These are phyloP conservation scores for Disparrhopalites patrizii DNA, from an alignment of 2,888 invertebrate species.

Conservation along the genomic window DNA sequence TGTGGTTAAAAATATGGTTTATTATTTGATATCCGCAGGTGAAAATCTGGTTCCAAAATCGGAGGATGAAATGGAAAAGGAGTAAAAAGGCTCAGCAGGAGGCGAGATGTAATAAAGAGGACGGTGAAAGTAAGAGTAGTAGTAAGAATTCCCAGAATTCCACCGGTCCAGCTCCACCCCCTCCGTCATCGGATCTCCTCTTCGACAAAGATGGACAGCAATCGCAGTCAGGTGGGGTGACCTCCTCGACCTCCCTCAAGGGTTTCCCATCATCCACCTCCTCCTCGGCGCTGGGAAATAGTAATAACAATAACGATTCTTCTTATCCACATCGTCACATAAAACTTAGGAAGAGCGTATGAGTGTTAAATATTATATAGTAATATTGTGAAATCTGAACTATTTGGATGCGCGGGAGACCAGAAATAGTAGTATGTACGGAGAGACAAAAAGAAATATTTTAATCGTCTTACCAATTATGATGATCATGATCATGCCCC, in stretches of 20 bases:
- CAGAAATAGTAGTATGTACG: no score
- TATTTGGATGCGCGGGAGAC: no score
- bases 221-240: not conserved
- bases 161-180: no score
- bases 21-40: constrained; percentile 71
- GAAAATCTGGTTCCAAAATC: constrained; percentile 98
- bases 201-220: constrained; percentile 6
- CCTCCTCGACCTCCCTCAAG: not conserved
- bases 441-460: no score
- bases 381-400: no score
- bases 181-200: not conserved
- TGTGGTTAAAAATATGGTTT: no score
- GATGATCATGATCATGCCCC: no score
- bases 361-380: no score
- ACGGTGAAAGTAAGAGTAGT: constrained; percentile 40
- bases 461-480: no score
- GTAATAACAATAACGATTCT: not conserved
- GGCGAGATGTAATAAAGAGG: constrained; percentile 54
- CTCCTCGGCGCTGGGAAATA: constrained; percentile 4
- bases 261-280: constrained; percentile 10
- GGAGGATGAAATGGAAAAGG: constrained; percentile 98
- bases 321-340: not conserved
- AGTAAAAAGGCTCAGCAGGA: constrained; percentile 94
- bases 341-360: no score
- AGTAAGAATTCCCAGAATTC: constrained; percentile 11